Conservation (phyloP, 2,113 vertebrate genomes). For the Leptocoma aspasia region DNA sequence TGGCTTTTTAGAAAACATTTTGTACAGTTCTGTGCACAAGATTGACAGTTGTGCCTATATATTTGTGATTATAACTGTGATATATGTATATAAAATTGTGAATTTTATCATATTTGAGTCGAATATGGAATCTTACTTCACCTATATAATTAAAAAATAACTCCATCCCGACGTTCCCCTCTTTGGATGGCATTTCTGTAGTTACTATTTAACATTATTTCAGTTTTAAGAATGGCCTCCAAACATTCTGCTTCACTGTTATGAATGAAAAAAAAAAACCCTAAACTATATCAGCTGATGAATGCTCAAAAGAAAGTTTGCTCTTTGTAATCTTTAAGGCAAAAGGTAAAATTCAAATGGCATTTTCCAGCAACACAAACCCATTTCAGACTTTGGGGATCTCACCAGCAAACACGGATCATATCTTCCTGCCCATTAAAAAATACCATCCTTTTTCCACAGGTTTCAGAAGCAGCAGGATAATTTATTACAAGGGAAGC, state of each 20-base stretch:
- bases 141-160: background rate
- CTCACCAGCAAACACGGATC: background rate
- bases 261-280: background rate
- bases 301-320: background rate
- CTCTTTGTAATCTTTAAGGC: background rate
- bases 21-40: background rate
- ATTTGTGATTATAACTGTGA: background rate
- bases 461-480: background rate
- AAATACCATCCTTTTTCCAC: background rate
- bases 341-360: background rate
- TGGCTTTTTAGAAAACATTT: background rate
- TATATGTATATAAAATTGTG: background rate
- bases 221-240: background rate
- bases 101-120: background rate
- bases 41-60: background rate
- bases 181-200: background rate
- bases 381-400: background rate
- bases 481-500: background rate
- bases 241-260: background rate
- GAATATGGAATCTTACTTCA: background rate
- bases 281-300: background rate
- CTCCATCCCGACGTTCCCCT: background rate
- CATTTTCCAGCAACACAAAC: background rate
- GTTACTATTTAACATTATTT: background rate
- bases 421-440: background rate